A percentile compares a stretch with the other conserved stretches of the same genome.
phyloP scores from a whole-genome alignment of 1,140 invertebrate genomes.

The Neodiprion pinetum region DNA sequence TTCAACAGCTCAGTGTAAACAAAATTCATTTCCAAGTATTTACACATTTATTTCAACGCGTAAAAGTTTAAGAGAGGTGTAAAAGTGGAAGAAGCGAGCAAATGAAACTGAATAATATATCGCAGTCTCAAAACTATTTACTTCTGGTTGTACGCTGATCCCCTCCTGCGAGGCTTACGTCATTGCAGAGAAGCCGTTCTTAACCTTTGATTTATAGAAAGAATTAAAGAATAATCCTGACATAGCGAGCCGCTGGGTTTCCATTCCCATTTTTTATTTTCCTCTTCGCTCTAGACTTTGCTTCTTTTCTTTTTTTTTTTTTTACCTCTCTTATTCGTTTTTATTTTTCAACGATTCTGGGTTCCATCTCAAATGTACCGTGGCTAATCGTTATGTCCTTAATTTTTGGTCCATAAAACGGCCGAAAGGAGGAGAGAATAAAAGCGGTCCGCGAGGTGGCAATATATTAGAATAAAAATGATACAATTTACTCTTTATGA shows the following conservation, averaged over 20 bases:
- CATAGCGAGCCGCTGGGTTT: background rate
- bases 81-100: too few species aligned
- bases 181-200: background rate
- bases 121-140: background rate
- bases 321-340: too few species aligned
- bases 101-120: too few species aligned
- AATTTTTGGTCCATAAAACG: conserved; percentile 3
- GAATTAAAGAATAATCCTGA: conserved; percentile 16
- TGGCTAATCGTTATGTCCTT: conserved; percentile 2
- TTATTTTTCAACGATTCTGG: background rate
- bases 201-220: conserved; percentile 9
- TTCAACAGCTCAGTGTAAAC: too few species aligned
- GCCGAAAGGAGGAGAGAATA: background rate
- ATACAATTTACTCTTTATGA: background rate
- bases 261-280: background rate
- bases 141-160: background rate
- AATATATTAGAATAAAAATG: background rate
- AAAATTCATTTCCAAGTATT: too few species aligned
- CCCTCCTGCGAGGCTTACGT: background rate
- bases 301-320: too few species aligned
- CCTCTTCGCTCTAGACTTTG: too few species aligned
- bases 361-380: conserved; percentile 4
- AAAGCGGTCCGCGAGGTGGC: too few species aligned
- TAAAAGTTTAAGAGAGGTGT: too few species aligned
- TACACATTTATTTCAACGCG: too few species aligned